These are phyloP conservation scores for Corythucha ciliata DNA, from an alignment of 2,888 invertebrate genomes.

Conservation along the genomic window DNA sequence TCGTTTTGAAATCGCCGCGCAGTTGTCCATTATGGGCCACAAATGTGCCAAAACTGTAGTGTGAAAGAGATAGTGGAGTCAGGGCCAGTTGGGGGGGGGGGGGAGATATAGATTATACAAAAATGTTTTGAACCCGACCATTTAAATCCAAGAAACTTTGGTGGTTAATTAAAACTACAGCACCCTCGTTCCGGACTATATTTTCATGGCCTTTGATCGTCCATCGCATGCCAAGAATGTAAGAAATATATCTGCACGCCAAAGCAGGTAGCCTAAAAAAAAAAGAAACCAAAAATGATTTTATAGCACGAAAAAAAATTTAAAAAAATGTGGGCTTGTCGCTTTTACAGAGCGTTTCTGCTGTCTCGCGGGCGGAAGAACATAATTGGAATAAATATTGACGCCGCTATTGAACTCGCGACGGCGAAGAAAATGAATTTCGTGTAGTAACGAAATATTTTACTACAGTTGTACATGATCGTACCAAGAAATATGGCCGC, in stretches of 20 bases:
- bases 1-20: constrained; percentile 47
- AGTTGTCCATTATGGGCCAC: constrained; percentile 44
- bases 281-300: constrained; percentile 10
- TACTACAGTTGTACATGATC: constrained; percentile 44
- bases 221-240: constrained; percentile 41
- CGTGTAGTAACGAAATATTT: constrained; percentile 58
- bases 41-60: constrained; percentile 51
- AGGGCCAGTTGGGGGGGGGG: too few species aligned
- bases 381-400: constrained; percentile 65
- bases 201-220: constrained; percentile 41
- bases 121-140: too few species aligned
- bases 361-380: constrained; percentile 60
- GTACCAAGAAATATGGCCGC: constrained; percentile 22
- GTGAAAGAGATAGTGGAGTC: too few species aligned
- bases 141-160: constrained; percentile 49
- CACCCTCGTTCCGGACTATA: constrained; percentile 41
- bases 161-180: constrained; percentile 48
- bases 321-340: too few species aligned
- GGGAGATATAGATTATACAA: too few species aligned
- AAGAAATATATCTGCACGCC: constrained; percentile 44
- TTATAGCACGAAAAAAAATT: too few species aligned
- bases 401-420: constrained; percentile 51
- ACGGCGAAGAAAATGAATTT: constrained; percentile 59
- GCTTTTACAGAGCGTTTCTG: constrained; percentile 73
- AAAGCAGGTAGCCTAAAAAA: constrained; percentile 57